These are phyloP conservation scores for Epinotia ramella DNA, from an alignment of 2,888 invertebrate genomes.

Conservation along the genomic window DNA sequence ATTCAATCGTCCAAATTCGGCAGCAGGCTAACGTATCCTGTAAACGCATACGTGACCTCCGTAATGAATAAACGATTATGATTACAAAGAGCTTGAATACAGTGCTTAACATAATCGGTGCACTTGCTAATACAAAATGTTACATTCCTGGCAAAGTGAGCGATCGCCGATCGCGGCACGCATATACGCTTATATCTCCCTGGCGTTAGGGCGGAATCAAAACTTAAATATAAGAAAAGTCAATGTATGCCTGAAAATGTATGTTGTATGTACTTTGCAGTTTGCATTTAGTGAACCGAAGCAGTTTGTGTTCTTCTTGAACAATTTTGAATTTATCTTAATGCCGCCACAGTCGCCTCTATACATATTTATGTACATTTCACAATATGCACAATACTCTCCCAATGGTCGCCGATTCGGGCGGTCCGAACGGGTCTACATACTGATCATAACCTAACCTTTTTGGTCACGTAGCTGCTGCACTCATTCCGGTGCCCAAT, in stretches of 20 bases:
- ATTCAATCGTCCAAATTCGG: not conserved
- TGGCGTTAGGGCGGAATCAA: not conserved
- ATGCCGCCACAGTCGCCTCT: not conserved
- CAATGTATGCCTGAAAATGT: not conserved
- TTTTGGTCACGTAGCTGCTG: constrained; percentile 57
- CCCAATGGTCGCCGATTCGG: not conserved
- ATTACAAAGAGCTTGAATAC: not conserved
- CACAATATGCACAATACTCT: no score
- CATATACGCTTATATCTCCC: not conserved
- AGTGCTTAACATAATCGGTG: not conserved
- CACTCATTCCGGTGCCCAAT: constrained; percentile 65
- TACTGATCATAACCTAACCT: constrained; percentile 43
- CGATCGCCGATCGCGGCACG: no score
- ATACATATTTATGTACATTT: not conserved
- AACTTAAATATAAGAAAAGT: not conserved
- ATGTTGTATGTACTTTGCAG: not conserved
- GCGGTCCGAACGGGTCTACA: constrained; percentile 7
- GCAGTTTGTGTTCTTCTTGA: not conserved
- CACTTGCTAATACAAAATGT: not conserved
- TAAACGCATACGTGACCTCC: no score
- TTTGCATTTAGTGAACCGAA: not conserved
- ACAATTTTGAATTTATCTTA: not conserved
- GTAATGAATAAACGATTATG: no score
- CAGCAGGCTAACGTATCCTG: not conserved
- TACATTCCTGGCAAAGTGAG: no score